Percentiles rank a stretch among this genome's conserved stretches.
phyloP scores from a whole-genome alignment of 1,140 invertebrate species.

The Microplitis mediator region DNA sequence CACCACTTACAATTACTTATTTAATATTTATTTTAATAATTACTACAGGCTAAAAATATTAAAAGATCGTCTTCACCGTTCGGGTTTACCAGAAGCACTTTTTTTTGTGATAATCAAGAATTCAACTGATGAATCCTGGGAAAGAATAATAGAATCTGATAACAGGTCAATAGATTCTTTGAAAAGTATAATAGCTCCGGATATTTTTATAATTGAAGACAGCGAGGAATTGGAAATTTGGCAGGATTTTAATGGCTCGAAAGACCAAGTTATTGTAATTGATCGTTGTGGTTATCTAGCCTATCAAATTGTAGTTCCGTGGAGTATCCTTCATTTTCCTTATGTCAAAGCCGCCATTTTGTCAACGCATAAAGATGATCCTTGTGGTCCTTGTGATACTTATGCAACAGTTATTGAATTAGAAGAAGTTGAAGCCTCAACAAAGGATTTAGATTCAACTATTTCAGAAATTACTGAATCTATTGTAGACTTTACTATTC shows the following conservation, averaged over 20 bases:
- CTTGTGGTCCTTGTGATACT: constrained; percentile 50
- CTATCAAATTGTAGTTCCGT: constrained; percentile 56
- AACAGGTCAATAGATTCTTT: constrained; percentile 28
- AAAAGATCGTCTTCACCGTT: constrained; percentile 43
- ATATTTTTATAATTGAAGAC: constrained; percentile 45
- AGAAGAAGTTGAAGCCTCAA: not conserved
- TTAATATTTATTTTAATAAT: constrained; percentile 9
- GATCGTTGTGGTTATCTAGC: constrained; percentile 55
- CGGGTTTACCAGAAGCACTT: constrained; percentile 40
- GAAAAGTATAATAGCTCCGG: constrained; percentile 15
- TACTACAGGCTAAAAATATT: constrained; percentile 44
- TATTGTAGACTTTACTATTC: not conserved
- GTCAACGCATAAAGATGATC: constrained; percentile 54
- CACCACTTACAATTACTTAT: not conserved
- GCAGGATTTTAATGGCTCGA: constrained; percentile 42
- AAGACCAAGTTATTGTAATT: constrained; percentile 49
- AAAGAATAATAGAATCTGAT: constrained; percentile 33
- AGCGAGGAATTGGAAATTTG: constrained; percentile 39
- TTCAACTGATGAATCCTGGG: constrained; percentile 18
- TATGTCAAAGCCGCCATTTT: constrained; percentile 57
- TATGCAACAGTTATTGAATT: constrained; percentile 3
- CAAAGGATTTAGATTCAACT: not conserved
- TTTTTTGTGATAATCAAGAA: constrained; percentile 45
- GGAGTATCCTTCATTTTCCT: constrained; percentile 56
- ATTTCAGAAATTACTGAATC: not conserved